Evolutionary conservation across 2,888 invertebrate species (phyloP).

Genomic region (Plagodis pulveraria): DNA sequence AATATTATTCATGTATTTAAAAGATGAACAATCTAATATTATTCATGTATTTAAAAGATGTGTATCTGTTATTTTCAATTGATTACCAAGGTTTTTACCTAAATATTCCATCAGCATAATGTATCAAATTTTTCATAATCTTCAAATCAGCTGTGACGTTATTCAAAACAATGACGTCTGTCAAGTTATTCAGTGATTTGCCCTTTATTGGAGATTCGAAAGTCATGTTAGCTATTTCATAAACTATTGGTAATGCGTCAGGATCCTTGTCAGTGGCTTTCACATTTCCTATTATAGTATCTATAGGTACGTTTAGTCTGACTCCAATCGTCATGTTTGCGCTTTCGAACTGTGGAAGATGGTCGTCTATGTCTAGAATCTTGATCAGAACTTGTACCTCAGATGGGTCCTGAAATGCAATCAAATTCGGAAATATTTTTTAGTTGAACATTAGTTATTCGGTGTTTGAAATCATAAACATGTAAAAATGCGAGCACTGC

Average conservation of each 20-base stretch:
- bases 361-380: constrained; percentile 90
- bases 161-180: constrained; percentile 86
- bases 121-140: constrained; percentile 87
- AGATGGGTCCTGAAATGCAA: constrained; percentile 85
- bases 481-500: no score
- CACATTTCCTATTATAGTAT: constrained; percentile 88
- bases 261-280: constrained; percentile 89
- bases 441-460: no score
- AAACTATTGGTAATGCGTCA: constrained; percentile 87
- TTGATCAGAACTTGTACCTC: constrained; percentile 87
- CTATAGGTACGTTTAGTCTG: constrained; percentile 89
- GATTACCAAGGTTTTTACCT: constrained; percentile 58
- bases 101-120: constrained; percentile 88
- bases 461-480: no score
- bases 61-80: not conserved
- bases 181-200: constrained; percentile 72
- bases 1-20: no score
- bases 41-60: no score
- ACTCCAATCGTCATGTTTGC: constrained; percentile 89
- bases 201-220: constrained; percentile 81
- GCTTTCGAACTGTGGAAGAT: constrained; percentile 87
- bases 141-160: constrained; percentile 89
- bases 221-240: constrained; percentile 85
- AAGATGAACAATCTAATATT: no score
- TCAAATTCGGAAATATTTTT: not conserved